Evolutionary conservation across 2,113 vertebrate species (phyloP).

Genomic region (Pagrus major): DNA sequence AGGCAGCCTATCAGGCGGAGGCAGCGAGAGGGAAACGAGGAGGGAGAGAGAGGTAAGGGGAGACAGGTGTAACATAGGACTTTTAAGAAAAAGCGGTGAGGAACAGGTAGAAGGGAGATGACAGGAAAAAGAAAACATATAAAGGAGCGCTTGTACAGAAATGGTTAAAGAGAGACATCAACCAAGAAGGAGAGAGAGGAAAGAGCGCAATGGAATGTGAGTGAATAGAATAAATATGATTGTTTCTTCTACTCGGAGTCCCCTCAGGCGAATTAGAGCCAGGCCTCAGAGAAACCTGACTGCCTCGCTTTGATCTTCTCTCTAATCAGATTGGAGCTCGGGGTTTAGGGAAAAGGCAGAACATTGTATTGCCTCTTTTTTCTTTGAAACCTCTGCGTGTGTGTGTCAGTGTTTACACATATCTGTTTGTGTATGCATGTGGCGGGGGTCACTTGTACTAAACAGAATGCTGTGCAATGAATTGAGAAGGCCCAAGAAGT

Average conservation of each 20-base stretch:
- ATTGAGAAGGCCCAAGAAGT: not conserved
- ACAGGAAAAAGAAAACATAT: not conserved
- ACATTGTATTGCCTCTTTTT: slow-evolving; percentile 23
- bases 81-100: not conserved
- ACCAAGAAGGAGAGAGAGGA: not conserved
- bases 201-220: slow-evolving; percentile 19
- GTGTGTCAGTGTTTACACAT: not conserved
- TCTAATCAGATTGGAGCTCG: slow-evolving; percentile 54
- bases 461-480: not conserved
- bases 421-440: slow-evolving; percentile 30
- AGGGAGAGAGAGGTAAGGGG: not conserved
- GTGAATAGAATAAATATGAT: slow-evolving; percentile 41
- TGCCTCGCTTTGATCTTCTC: slow-evolving; percentile 57
- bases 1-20: no score
- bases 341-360: slow-evolving; percentile 43
- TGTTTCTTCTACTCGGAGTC: slow-evolving; percentile 31
- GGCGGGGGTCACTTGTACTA: not conserved
- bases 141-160: not conserved
- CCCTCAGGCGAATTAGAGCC: slow-evolving; percentile 39
- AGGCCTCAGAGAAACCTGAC: slow-evolving; percentile 35
- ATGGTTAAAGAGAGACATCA: slow-evolving; percentile 24
- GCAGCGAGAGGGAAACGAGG: not conserved
- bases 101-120: not conserved
- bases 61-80: not conserved
- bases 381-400: slow-evolving; percentile 23